Evolutionary conservation across 2,113 vertebrate species (phyloP).

Genomic region (Nothobranchius furzeri): DNA sequence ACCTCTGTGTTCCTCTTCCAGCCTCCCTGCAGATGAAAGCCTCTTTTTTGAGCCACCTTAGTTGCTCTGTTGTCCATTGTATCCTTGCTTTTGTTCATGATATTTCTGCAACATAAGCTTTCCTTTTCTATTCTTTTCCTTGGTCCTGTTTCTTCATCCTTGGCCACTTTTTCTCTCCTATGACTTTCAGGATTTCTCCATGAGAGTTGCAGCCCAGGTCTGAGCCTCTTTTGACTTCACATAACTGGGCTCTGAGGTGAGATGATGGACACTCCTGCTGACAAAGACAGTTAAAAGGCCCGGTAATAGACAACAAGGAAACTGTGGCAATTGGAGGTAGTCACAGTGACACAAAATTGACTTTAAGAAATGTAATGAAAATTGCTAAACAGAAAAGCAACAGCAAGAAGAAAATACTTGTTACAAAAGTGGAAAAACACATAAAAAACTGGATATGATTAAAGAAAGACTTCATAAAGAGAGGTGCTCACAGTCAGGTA

Average conservation of each 20-base stretch:
- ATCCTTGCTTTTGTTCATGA: constrained; percentile 25
- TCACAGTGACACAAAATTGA: no score
- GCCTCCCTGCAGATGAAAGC: constrained; percentile 36
- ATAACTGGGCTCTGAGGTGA: constrained; percentile 49
- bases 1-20: constrained; percentile 22
- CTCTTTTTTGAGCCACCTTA: constrained; percentile 12
- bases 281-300: constrained; percentile 36
- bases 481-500: constrained; percentile 18
- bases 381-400: constrained; percentile 8
- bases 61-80: constrained; percentile 4
- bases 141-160: constrained; percentile 22
- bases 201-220: constrained; percentile 54
- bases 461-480: constrained; percentile 9
- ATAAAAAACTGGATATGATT: background rate
- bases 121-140: constrained; percentile 24
- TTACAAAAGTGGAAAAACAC: constrained; percentile 26
- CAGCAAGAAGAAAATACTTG: background rate
- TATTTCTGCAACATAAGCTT: constrained; percentile 53
- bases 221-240: constrained; percentile 73
- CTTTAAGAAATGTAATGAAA: background rate
- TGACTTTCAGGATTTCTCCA: constrained; percentile 5
- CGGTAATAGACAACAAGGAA: constrained; percentile 7
- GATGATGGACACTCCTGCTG: constrained; percentile 27
- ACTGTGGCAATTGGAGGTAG: constrained; percentile 5
- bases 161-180: constrained; percentile 19